A percentile compares a stretch with the other conserved stretches of the same genome.
phyloP scores from a whole-genome alignment of 2,888 invertebrate species.

The Drosophila trichaetosa region DNA sequence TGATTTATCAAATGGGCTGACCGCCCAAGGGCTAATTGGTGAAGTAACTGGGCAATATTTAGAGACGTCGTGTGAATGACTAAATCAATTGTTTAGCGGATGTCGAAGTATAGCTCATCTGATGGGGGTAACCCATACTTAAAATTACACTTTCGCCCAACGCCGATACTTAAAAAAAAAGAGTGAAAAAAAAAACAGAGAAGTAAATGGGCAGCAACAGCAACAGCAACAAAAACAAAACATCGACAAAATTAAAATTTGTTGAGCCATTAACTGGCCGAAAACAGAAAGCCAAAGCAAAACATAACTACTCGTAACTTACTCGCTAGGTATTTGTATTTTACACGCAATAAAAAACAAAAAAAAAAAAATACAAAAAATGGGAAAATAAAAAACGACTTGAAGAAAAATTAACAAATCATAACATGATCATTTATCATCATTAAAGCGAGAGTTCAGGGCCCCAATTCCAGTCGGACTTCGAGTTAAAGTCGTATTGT shows the following conservation, averaged over 20 bases:
- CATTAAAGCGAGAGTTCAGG: constrained; percentile 69
- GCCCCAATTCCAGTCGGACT: constrained; percentile 25
- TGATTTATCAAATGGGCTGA: constrained; percentile 5
- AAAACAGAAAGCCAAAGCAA: constrained; percentile 28
- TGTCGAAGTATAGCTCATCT: constrained; percentile 10
- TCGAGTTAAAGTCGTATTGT: constrained; percentile 16
- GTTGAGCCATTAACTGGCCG: constrained; percentile 37
- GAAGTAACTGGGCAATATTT: constrained; percentile 13
- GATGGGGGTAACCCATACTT: constrained; percentile 23
- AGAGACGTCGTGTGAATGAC: constrained; percentile 31
- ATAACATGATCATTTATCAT: constrained; percentile 83
- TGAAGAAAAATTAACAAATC: constrained; percentile 79
- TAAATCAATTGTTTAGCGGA: constrained; percentile 31
- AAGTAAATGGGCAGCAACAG: constrained; percentile 13
- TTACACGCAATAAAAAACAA: constrained; percentile 67
- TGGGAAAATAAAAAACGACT: constrained; percentile 47
- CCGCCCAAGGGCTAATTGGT: constrained; percentile 7
- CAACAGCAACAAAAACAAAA: constrained; percentile 3
- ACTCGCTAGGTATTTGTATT: constrained; percentile 41
- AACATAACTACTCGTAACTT: constrained; percentile 39
- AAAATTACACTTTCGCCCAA: constrained; percentile 17
- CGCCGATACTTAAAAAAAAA: not conserved
- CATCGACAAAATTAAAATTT: constrained; percentile 34
- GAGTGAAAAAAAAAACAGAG: not conserved
- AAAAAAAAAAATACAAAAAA: constrained; percentile 57